A percentile compares a stretch with the other conserved stretches of the same genome.
These are phyloP conservation scores for Littorina saxatilis DNA, from an alignment of 1,140 invertebrate genomes.

Conservation along the genomic window DNA sequence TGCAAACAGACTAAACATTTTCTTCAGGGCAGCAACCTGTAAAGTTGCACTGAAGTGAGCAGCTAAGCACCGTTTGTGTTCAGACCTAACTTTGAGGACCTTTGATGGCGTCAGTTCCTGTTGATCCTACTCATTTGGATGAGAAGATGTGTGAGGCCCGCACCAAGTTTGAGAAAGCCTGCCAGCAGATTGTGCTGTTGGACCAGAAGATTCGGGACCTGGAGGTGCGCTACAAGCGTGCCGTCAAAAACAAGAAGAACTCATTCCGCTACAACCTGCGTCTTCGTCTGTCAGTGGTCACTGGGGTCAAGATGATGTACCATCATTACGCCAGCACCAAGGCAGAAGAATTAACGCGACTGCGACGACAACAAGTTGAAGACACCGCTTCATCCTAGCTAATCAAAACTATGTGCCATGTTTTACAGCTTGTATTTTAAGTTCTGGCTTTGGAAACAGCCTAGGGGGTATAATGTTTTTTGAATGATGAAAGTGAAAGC, in stretches of 20 bases:
- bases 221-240: conserved; percentile 69
- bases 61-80: neutral
- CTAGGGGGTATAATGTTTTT: neutral
- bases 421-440: neutral
- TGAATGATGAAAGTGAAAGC: neutral
- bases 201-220: conserved; percentile 72
- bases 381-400: neutral
- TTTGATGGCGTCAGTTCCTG: conserved; percentile 33
- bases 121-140: conserved; percentile 60
- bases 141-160: conserved; percentile 68
- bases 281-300: conserved; percentile 68
- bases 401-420: neutral
- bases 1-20: too few species aligned
- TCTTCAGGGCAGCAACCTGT: too few species aligned
- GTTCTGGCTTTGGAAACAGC: neutral
- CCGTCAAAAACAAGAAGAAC: conserved; percentile 71
- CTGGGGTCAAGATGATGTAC: conserved; percentile 74
- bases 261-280: conserved; percentile 70
- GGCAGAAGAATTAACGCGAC: conserved; percentile 64
- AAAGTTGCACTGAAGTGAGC: too few species aligned
- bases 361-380: conserved; percentile 49
- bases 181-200: conserved; percentile 69
- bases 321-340: conserved; percentile 73
- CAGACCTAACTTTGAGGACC: neutral
- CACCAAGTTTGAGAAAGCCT: conserved; percentile 69